phyloP scores from a whole-genome alignment of 2,113 vertebrate species.

The Opisthocomus hoazin region DNA sequence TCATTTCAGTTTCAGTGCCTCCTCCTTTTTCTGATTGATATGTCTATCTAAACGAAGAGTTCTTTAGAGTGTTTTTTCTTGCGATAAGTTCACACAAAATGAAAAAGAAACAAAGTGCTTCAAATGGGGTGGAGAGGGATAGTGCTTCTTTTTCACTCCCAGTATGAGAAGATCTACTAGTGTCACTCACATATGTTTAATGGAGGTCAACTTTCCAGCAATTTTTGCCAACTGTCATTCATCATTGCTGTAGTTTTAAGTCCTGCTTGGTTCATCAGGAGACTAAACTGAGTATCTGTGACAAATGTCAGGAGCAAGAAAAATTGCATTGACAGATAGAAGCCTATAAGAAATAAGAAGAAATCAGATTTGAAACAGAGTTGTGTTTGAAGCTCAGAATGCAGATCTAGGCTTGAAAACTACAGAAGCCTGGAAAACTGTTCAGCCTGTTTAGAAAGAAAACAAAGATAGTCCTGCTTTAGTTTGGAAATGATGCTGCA shows the following conservation, averaged over 20 bases:
- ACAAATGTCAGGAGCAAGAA: background rate
- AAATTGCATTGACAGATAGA: background rate
- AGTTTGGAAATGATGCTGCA: background rate
- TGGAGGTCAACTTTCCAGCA: background rate
- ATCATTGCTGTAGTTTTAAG: background rate
- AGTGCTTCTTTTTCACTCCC: background rate
- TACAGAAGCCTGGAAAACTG: background rate
- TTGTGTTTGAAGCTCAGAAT: background rate
- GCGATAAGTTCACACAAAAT: background rate
- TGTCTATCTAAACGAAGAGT: background rate
- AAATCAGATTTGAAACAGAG: background rate
- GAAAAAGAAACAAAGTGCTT: background rate
- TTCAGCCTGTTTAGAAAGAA: background rate
- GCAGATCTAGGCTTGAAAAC: background rate
- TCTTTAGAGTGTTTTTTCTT: background rate
- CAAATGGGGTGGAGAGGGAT: background rate
- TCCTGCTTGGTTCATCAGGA: background rate
- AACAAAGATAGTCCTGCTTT: background rate
- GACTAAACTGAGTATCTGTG: background rate
- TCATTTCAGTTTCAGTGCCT: background rate
- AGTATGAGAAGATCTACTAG: background rate
- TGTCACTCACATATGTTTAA: background rate
- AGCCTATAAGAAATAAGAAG: background rate
- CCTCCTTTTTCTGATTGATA: background rate
- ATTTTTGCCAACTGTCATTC: background rate